These are phyloP conservation scores for Salminus brasiliensis DNA, from an alignment of 2,113 vertebrate species.

Conservation along the genomic window DNA sequence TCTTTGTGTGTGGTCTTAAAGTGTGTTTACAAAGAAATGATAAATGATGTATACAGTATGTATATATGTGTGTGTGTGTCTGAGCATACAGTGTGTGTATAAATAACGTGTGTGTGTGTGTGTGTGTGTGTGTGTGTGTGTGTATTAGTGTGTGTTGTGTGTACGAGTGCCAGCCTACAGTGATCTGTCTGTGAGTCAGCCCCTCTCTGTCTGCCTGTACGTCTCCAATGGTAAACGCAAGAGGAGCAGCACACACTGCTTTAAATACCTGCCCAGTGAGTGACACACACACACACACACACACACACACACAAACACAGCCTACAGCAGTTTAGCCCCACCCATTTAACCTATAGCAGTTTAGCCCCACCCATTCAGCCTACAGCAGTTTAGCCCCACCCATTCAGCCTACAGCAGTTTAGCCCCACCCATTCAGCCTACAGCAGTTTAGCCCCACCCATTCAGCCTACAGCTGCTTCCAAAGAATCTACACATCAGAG, in stretches of 20 bases:
- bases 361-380: too few relatives aligned
- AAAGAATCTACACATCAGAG: not conserved
- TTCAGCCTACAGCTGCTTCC: too few relatives aligned
- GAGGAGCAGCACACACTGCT: constrained; percentile 86
- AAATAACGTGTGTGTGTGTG: constrained; percentile 14
- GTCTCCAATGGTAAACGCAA: constrained; percentile 90
- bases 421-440: too few relatives aligned
- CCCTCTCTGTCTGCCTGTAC: constrained; percentile 84
- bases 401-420: too few relatives aligned
- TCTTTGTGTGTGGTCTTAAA: too few relatives aligned
- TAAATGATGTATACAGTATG: not conserved
- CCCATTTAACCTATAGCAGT: too few relatives aligned
- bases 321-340: too few relatives aligned
- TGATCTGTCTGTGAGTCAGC: constrained; percentile 80
- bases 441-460: too few relatives aligned
- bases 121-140: constrained; percentile 79
- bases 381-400: too few relatives aligned
- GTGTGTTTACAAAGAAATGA: too few relatives aligned
- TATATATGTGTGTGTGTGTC: not conserved
- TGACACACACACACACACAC: constrained; percentile 16
- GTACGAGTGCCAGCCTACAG: constrained; percentile 84
- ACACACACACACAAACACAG: too few relatives aligned
- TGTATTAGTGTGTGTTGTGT: constrained; percentile 75
- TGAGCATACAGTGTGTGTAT: not conserved
- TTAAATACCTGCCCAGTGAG: constrained; percentile 88